Evolutionary conservation across 2,888 invertebrate genomes (phyloP), one percentile per base, ranked within the genome.

Genomic region (Torymus tubicola): DNA sequence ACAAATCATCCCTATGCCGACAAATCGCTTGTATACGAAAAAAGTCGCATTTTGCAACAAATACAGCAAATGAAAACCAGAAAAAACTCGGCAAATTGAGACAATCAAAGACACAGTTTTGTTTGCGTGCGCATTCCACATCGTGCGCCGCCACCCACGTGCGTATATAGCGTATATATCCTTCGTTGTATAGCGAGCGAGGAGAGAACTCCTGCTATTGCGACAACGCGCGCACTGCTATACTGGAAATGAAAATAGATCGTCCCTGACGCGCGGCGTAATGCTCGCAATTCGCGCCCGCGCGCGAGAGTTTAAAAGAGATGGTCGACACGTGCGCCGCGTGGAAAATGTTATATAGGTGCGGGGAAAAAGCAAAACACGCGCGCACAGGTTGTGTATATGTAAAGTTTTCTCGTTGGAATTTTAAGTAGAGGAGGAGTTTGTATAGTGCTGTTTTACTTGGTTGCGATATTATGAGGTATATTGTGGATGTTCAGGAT

Each of bases 241-340:
- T 21, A 13, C 42, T 57, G 42, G 18, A 55, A 73, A 73, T 68
- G 55, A 73, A 79, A 79, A 68, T 68, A 75, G 68, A 75, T 75
- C 61, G 67, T 1, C 68, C 75, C 31, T 74, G 74, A 74, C 31
- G 21, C 53, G 50, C 53, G 67, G 67, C 21, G 50, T 42, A 42
- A 42, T 42, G 42, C 50, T 16, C 5, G 31, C 10, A 65, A 52
- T 64, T 42, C 42, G 10, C 31, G 31, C 31, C 2, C 24, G 24
- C 3, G 24, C 31, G 42, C 42, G 42, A 5, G 42, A 8, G 42
- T 8, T 8, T 42, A 42, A 42, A 8, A 42, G 42, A 42, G 42
- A 42, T 42, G 42, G 42, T 42, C 42, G 5, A 42, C 42, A 42
- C 42, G 42, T 42, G 42, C 42, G 42, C 0, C 8, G 8, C 8